Evolutionary conservation across 2,113 vertebrate genomes (phyloP), one percentile per base, ranked within the genome.

Genomic region (Himantopus leucocephalus): DNA sequence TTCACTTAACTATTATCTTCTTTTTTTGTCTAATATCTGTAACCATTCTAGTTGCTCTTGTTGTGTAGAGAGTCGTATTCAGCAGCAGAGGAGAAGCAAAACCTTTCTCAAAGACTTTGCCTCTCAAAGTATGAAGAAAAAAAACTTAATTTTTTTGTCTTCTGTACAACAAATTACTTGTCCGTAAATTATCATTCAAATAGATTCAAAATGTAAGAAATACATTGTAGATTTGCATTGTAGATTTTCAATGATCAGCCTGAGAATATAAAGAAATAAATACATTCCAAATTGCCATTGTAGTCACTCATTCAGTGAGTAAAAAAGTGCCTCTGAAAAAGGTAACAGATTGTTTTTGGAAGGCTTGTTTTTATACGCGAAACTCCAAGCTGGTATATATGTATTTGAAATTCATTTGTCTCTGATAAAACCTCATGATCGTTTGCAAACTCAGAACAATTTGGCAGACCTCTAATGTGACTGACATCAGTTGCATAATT

Each of bases 91-190:
- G 41, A 66, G 16, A 73, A 76, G 7, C 17, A 85, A 76, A 73
- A 45, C 20, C 24, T 71, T 76, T 56, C 29, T 78, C 14, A 64
- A 73, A 89, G 52, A 34, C 4, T 39, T 34, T 27, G 5, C 13
- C 59, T 74, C 39, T 74, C 1, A 3, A 73, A 78, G 15, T 19
- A 27, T 9, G 9, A 82, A 32, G 22, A 29, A 80, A 58, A 39
- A 58, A 5, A 0, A 6, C 27, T 12, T 4, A 0, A 1, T 30
- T 59, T 34, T 34, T n/a, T 50, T 32, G 6, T 15, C 10, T 35
- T 48, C 8, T 66, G 4, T 55, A 23, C 16, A 34, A 19, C 4
- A 72, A 26, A 27, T 56, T 35, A 35, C 14, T 56, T 79, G 10
- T 9, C 6, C 10, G 9, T 30, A 55, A 70, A 50, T 48, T 50